Conservation (phyloP, 2,797 vertebrate species). For the Limosa lapponica region DNA sequence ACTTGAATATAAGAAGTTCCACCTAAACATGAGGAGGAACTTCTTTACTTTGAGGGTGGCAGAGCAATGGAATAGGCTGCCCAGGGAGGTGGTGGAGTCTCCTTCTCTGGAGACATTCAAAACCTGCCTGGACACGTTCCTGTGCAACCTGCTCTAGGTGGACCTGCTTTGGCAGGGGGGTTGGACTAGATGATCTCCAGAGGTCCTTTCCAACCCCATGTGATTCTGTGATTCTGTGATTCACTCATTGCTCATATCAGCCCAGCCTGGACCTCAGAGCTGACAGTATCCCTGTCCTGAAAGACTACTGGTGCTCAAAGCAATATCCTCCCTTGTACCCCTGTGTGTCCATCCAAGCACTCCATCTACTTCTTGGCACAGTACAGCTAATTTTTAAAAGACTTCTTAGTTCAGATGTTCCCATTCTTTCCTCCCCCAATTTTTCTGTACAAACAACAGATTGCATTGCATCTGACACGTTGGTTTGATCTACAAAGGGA, state of each 20-base stretch:
- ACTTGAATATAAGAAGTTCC: too few relatives aligned
- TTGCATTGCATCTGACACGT: slow-evolving; percentile 52
- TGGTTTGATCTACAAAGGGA: not conserved
- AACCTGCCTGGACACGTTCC: too few relatives aligned
- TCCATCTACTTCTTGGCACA: not conserved
- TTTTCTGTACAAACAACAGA: slow-evolving; percentile 64
- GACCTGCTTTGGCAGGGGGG: too few relatives aligned
- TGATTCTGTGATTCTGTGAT: too few relatives aligned
- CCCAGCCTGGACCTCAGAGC: not conserved
- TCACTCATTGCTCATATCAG: not conserved
- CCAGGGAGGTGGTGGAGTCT: too few relatives aligned
- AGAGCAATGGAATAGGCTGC: too few relatives aligned
- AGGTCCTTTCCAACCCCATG: too few relatives aligned
- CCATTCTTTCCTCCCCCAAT: not conserved
- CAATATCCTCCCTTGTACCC: not conserved
- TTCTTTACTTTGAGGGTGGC: too few relatives aligned
- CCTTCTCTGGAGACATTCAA: too few relatives aligned
- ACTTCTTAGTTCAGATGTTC: slow-evolving; percentile 20
- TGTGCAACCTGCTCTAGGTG: too few relatives aligned
- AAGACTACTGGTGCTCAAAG: not conserved
- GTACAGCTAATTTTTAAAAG: not conserved
- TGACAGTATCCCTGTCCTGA: not conserved
- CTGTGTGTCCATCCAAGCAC: not conserved
- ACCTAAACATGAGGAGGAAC: too few relatives aligned
- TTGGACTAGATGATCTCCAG: too few relatives aligned